Percentiles rank a stretch among this genome's conserved stretches.
Conservation (phyloP, 2,113 vertebrate species). For the Corydoras maculifer region DNA sequence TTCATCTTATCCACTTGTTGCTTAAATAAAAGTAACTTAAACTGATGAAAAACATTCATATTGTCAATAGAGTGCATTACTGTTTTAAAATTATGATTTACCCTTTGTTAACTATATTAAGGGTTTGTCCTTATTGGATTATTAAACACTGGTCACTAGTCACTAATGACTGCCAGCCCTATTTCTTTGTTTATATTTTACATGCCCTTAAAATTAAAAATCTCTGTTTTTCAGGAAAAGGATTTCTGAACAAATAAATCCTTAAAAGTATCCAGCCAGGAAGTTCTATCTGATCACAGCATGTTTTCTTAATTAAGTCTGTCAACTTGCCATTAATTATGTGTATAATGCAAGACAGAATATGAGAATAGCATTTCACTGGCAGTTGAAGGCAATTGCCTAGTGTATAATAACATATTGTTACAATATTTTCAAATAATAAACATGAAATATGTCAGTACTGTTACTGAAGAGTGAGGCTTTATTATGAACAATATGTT, state of each 20-base stretch:
- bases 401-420: conserved; percentile 14
- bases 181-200: conserved; percentile 21
- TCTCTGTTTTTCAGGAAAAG: conserved; percentile 36
- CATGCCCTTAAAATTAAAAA: conserved; percentile 43
- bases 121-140: too few relatives aligned
- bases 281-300: conserved; percentile 48
- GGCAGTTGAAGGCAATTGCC: conserved; percentile 30
- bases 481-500: too few relatives aligned
- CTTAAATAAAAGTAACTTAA: too few relatives aligned
- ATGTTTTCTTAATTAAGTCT: conserved; percentile 49
- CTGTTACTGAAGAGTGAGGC: too few relatives aligned
- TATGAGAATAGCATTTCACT: conserved; percentile 29
- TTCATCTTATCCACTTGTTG: too few relatives aligned
- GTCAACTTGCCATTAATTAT: conserved; percentile 51
- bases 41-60: too few relatives aligned
- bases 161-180: conserved; percentile 14
- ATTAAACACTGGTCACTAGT: too few relatives aligned
- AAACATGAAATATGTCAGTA: too few relatives aligned
- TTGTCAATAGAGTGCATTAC: too few relatives aligned
- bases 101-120: too few relatives aligned
- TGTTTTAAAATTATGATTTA: too few relatives aligned
- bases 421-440: too few relatives aligned
- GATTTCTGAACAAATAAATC: conserved; percentile 48
- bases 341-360: conserved; percentile 43
- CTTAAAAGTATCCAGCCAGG: conserved; percentile 44